Percentiles rank a stretch among this genome's conserved stretches.
Evolutionary conservation across 2,888 invertebrate species (phyloP).

Genomic region (Orthosia incerta): DNA sequence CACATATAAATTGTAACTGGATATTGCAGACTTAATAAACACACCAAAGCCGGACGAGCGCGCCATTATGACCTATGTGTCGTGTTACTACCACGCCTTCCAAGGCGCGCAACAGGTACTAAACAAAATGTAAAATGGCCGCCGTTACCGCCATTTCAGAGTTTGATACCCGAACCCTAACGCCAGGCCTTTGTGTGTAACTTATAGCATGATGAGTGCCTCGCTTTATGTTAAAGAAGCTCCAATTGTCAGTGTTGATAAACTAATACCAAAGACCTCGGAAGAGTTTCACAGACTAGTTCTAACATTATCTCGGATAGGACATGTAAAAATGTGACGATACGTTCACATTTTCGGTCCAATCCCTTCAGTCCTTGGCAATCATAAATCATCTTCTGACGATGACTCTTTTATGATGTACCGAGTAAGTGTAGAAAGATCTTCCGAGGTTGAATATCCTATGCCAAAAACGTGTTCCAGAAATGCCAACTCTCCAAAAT

Average conservation of each 20-base stretch:
- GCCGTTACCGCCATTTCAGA: conserved; percentile 76
- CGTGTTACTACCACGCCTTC: conserved; percentile 99
- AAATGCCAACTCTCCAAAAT: conserved; percentile 27
- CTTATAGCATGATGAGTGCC: conserved; percentile 88
- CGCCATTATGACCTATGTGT: conserved; percentile 99
- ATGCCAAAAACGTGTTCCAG: conserved; percentile 22
- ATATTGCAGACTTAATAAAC: conserved; percentile 98
- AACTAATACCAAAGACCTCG: conserved; percentile 58
- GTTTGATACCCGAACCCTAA: conserved; percentile 83
- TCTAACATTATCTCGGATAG: background rate
- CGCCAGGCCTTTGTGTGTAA: conserved; percentile 88
- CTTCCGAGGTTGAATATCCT: conserved; percentile 43
- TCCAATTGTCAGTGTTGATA: conserved; percentile 57
- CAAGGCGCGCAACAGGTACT: conserved; percentile 99
- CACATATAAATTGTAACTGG: conserved; percentile 74
- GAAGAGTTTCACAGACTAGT: conserved; percentile 39
- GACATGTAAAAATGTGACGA: conserved; percentile 1
- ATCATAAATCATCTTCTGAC: conserved; percentile 8
- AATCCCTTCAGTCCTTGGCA: conserved; percentile 3
- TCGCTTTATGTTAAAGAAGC: conserved; percentile 72
- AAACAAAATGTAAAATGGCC: conserved; percentile 80
- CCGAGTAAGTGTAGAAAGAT: conserved; percentile 25
- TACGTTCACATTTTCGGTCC: conserved; percentile 1
- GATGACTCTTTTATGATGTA: conserved; percentile 7
- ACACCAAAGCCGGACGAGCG: conserved; percentile 99